Evolutionary conservation across 2,797 vertebrate genomes (phyloP), one percentile per base, ranked within the genome.

Genomic region (Merluccius polli): DNA sequence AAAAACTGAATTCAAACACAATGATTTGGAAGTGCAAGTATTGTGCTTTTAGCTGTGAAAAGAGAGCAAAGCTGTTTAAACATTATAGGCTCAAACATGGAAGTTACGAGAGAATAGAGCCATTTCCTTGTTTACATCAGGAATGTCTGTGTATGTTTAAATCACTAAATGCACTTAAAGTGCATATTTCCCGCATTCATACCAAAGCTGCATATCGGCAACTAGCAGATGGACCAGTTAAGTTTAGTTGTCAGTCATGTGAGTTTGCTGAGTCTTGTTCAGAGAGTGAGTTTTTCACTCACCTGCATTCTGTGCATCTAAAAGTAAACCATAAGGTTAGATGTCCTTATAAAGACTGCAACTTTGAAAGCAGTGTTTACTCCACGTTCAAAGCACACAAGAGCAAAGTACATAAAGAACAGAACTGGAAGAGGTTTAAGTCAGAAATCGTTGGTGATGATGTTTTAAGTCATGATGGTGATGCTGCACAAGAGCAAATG

Each of bases 301-400:
- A 83, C 73, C 33, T 77, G 15, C 74, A 30, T 38, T 33, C 2
- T 75, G 71, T 4, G 44, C 80, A 82, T 6, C 27, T 83, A 8
- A 83, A 85, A 78, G 77, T 82, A 1, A 81, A 79, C 48, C 82
- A 85, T 71, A 84, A 76, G 27, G 68, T 82, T 1, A 63, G 5
- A 0, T 82, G 78, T 15, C 73, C 79, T 38, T 81, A 78, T 68
- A 77, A 81, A 82, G 79, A 74, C 3, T 83, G 79, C 74, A 71
- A 75, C 67, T 83, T 82, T 76, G 67, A 81, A 38, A 83, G 75
- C 52, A 78, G 71, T 79, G 52, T 80, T 0, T 80, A 84, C 48
- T 76, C 76, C 41, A 84, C 76, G 8, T 84, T 83, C 73, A 85
- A 84, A 75, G 41, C 52, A 3, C 83, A 83, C 59, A 84, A 84